Conservation (phyloP, 2,113 vertebrate genomes). For the Coracopsis vasa region DNA sequence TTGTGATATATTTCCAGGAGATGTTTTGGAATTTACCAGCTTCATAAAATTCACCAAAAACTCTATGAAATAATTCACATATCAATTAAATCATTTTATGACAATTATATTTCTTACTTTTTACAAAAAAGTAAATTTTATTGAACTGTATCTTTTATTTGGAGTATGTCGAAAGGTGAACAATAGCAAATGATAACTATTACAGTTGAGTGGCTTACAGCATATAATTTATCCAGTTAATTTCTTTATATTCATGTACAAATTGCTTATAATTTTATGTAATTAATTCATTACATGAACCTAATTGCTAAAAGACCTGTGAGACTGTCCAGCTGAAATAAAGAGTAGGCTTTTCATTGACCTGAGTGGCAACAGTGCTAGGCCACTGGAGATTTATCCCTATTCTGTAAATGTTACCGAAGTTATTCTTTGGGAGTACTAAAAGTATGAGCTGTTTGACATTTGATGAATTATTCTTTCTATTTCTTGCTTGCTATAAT, state of each 20-base stretch:
- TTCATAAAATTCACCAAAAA: neutral
- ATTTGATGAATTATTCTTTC: neutral
- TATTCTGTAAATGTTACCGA: neutral
- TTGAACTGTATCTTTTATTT: neutral
- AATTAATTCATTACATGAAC: slow-evolving; percentile 18
- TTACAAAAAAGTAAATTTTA: neutral
- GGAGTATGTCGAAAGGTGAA: neutral
- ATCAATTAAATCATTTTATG: neutral
- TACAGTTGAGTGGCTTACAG: neutral
- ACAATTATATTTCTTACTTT: neutral
- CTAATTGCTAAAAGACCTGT: slow-evolving; percentile 20
- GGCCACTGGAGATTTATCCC: neutral
- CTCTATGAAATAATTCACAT: neutral
- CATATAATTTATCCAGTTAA: slow-evolving; percentile 20
- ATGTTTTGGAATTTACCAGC: neutral
- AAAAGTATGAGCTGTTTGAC: neutral
- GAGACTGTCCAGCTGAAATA: neutral
- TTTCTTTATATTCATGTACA: slow-evolving; percentile 23
- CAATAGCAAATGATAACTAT: neutral
- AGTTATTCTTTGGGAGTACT: neutral
- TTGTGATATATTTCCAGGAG: neutral
- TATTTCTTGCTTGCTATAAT: neutral
- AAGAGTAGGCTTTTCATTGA: neutral
- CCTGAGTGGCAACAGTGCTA: neutral
- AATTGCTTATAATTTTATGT: slow-evolving; percentile 21